Evolutionary conservation across 2,797 vertebrate genomes (phyloP).

Genomic region (Spondyliosoma cantharus): DNA sequence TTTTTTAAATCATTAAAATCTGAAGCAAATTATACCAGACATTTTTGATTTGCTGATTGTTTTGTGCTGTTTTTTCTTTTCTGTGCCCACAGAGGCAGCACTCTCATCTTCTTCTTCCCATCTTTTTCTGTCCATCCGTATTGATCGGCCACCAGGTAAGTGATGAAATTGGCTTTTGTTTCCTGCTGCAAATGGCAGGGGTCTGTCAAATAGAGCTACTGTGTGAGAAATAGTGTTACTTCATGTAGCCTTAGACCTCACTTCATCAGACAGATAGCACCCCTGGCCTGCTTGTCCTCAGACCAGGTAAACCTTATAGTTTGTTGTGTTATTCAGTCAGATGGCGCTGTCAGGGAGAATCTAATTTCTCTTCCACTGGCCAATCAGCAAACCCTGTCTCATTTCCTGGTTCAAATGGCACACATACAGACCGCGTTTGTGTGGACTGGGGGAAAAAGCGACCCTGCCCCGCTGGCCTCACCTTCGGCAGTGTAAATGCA

Average conservation of each 20-base stretch:
- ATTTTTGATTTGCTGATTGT: slow-evolving; percentile 44
- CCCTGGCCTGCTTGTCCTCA: slow-evolving; percentile 43
- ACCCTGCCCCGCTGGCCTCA: slow-evolving; percentile 63
- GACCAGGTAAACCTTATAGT: slow-evolving; percentile 45
- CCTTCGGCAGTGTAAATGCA: slow-evolving; percentile 81
- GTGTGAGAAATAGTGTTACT: slow-evolving; percentile 53
- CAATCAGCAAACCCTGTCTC: slow-evolving; percentile 74
- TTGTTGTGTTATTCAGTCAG: slow-evolving; percentile 65
- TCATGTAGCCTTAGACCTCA: slow-evolving; percentile 47
- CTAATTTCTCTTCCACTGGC: slow-evolving; percentile 63
- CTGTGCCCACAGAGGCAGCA: slow-evolving; percentile 29
- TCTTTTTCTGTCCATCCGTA: slow-evolving; percentile 36
- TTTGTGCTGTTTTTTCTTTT: slow-evolving; percentile 34
- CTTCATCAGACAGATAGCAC: slow-evolving; percentile 61
- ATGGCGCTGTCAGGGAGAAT: slow-evolving; percentile 64
- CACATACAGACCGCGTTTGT: slow-evolving; percentile 74
- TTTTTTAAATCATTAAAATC: slow-evolving; percentile 35
- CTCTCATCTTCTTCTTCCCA: not conserved
- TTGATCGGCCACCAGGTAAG: slow-evolving; percentile 77
- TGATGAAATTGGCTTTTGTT: slow-evolving; percentile 78
- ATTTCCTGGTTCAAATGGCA: slow-evolving; percentile 76
- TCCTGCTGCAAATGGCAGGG: slow-evolving; percentile 63
- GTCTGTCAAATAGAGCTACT: slow-evolving; percentile 63
- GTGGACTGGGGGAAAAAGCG: slow-evolving; percentile 63
- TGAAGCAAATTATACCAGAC: slow-evolving; percentile 21